Conservation (phyloP, 2,797 vertebrate genomes). For the Adrianichthys oophorus region DNA sequence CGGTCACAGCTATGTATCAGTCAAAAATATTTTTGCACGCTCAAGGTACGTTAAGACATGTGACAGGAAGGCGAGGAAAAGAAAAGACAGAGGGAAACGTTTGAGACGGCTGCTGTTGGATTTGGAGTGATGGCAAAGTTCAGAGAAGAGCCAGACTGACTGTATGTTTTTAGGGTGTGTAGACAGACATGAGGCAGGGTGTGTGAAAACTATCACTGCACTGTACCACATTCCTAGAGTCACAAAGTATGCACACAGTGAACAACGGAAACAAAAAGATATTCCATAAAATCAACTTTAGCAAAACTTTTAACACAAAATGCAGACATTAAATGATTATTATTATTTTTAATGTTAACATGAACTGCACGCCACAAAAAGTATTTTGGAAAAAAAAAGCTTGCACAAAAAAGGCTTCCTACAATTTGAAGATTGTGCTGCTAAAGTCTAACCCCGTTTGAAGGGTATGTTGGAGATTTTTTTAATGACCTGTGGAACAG, state of each 20-base stretch:
- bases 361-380: neutral
- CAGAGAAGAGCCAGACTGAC: conserved; percentile 34
- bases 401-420: neutral
- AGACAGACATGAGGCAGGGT: conserved; percentile 51
- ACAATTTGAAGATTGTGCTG: too few species aligned
- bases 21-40: too few species aligned
- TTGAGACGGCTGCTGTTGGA: conserved; percentile 19
- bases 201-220: conserved; percentile 71
- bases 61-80: neutral
- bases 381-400: neutral
- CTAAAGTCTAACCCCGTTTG: too few species aligned
- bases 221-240: conserved; percentile 65
- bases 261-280: conserved; percentile 25
- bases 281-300: conserved; percentile 2
- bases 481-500: neutral
- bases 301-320: neutral
- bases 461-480: too few species aligned
- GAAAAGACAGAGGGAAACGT: conserved; percentile 14
- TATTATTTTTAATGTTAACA: neutral
- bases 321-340: too few species aligned
- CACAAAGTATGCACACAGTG: conserved; percentile 31
- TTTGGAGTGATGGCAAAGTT: conserved; percentile 33
- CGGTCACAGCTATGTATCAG: too few species aligned
- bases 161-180: conserved; percentile 65
- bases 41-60: too few species aligned